Conservation (phyloP, 2,888 invertebrate genomes). For the Tinea semifulvella region DNA sequence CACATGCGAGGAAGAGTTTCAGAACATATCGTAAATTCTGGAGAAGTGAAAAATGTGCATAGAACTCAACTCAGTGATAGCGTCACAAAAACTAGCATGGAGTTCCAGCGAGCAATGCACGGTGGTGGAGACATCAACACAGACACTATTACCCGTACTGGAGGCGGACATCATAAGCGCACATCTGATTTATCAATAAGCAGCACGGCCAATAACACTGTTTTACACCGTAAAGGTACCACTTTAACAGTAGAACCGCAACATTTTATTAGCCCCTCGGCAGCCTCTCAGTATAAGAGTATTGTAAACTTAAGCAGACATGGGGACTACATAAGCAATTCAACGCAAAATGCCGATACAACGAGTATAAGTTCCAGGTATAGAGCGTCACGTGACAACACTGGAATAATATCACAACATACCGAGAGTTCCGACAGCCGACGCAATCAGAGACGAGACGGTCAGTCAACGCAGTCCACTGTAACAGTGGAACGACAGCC, state of each 20-base stretch:
- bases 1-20: constrained; percentile 24
- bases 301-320: constrained; percentile 81
- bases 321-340: constrained; percentile 72
- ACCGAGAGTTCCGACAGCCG: constrained; percentile 46
- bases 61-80: constrained; percentile 53
- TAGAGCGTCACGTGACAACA: constrained; percentile 70
- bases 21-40: constrained; percentile 23
- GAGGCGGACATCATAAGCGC: constrained; percentile 71
- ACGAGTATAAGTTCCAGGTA: constrained; percentile 84
- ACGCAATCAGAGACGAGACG: constrained; percentile 53
- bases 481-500: constrained; percentile 69
- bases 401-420: constrained; percentile 58
- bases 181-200: constrained; percentile 79
- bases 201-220: constrained; percentile 78
- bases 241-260: constrained; percentile 75
- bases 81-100: constrained; percentile 60
- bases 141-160: constrained; percentile 20
- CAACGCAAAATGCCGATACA: constrained; percentile 74
- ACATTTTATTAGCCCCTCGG: constrained; percentile 76
- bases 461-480: constrained; percentile 61
- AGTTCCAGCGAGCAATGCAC: constrained; percentile 63
- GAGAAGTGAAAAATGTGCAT: constrained; percentile 7
- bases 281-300: constrained; percentile 82
- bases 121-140: constrained; percentile 33
- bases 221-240: constrained; percentile 78